These are phyloP conservation scores for Trinectes maculatus DNA, from an alignment of 2,113 vertebrate species.

Conservation along the genomic window DNA sequence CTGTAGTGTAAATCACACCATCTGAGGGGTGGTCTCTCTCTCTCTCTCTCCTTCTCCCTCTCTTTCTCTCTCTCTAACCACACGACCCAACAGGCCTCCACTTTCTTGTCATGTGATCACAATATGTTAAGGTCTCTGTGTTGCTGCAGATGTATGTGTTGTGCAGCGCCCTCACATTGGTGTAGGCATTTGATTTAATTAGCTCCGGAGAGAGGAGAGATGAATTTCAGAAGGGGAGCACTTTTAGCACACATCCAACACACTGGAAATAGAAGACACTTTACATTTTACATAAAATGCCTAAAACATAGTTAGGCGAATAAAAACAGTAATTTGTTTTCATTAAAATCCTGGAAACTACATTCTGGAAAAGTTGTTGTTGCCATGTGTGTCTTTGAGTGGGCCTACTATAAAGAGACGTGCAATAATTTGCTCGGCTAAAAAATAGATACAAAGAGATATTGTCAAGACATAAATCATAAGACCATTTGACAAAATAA, in stretches of 20 bases:
- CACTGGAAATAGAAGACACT: slow-evolving; percentile 5
- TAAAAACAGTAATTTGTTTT: slow-evolving; percentile 6
- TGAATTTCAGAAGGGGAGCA: slow-evolving; percentile 50
- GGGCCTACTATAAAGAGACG: background rate
- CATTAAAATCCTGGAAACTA: background rate
- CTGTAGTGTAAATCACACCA: slow-evolving; percentile 61
- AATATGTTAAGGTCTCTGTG: slow-evolving; percentile 14
- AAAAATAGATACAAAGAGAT: too few species aligned
- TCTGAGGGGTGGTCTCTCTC: slow-evolving; percentile 25
- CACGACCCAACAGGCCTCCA: slow-evolving; percentile 63
- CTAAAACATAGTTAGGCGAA: too few species aligned
- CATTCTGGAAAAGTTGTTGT: background rate
- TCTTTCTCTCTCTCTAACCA: slow-evolving; percentile 29
- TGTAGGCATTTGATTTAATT: slow-evolving; percentile 59
- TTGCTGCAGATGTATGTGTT: slow-evolving; percentile 8
- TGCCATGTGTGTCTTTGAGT: background rate
- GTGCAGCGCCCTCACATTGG: slow-evolving; percentile 25
- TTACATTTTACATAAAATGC: background rate
- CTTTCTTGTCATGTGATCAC: slow-evolving; percentile 69
- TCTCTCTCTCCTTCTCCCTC: slow-evolving; percentile 35
- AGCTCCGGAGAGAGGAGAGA: slow-evolving; percentile 76
- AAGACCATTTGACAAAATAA: background rate
- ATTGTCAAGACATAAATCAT: background rate
- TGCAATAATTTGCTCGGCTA: background rate
- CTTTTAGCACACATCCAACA: slow-evolving; percentile 6